Base-by-base conservation (phyloP, 2,113 vertebrate genomes). In the Ciconia maguari region DNA sequence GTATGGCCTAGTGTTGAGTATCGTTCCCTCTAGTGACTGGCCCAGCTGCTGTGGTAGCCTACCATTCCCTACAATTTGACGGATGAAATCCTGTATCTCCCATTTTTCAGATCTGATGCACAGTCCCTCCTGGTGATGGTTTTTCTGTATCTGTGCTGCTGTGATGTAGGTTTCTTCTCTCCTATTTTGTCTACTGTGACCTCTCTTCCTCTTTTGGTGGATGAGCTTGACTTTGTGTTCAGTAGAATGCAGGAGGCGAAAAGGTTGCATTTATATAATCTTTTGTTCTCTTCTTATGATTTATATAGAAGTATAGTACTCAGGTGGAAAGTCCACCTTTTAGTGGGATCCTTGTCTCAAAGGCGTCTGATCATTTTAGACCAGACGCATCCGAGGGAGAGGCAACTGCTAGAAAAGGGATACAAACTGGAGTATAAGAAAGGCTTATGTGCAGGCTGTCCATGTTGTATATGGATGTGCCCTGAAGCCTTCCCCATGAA, bases 21-120 rank as follows among this genome's bases (percentile, higher is more conserved):
- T 30, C 4, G 1, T 36, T 83, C 44, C 24, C 42, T 79, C 6
- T 74, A 60, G 72, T 24, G 38, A 26, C n/a, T 52, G 74, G 19
- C 30, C 66, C 65, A 30, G 42, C n/a, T 52, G 36, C 44, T 21
- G 0, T 22, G 11, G 38, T 25, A 58, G 20, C 70, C 22, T 44
- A 2, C 13, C 1, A 0, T 54, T 38, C 51, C 32, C 52, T 64
- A 2, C 27, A 16, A 0, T 10, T 52, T 34, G 27, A 9, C 7
- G 5, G 25, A 8, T 52, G 27, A 72, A 68, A 20, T 16, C 32
- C 75, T 51, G 22, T 27, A 29, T 41, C 26, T 74, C 32, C 70
- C 3, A 3, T 29, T 74, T 18, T 54, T 74, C 62, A 64, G 17
- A 10, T 32, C n/a, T 48, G 68, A 60, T 19, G 4, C 5, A 1